phyloP scores from a whole-genome alignment of 2,113 vertebrate genomes.

The Platycercus adscitus region DNA sequence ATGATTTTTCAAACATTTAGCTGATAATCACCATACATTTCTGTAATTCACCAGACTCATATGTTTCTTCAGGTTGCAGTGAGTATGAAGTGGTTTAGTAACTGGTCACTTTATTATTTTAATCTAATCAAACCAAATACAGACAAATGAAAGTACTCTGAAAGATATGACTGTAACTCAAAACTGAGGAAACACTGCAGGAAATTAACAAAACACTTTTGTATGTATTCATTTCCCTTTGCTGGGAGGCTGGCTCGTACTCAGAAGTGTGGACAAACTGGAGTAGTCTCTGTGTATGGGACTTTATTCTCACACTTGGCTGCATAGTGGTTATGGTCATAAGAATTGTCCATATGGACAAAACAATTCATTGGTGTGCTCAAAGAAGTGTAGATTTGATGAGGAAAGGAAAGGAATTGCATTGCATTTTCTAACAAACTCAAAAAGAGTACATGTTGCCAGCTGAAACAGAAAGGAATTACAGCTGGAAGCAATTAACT shows the following conservation, averaged over 20 bases:
- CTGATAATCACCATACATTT: not conserved
- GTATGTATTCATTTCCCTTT: not conserved
- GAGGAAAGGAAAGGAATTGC: not conserved
- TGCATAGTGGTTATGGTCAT: not conserved
- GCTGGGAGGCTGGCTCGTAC: accelerated
- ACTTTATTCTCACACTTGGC: not conserved
- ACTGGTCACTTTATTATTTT: not conserved
- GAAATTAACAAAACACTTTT: not conserved
- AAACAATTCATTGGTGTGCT: not conserved
- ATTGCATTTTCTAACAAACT: not conserved
- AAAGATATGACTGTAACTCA: not conserved
- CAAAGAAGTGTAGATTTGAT: not conserved
- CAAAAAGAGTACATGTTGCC: not conserved
- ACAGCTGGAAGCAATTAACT: slow-evolving; percentile 27
- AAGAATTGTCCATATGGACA: not conserved
- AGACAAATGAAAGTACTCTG: not conserved
- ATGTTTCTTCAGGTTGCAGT: accelerated
- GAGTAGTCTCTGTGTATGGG: not conserved
- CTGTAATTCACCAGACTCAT: not conserved
- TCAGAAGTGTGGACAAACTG: not conserved
- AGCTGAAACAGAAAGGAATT: not conserved
- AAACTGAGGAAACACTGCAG: not conserved
- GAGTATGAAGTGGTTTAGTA: not conserved
- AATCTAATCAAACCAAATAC: not conserved
- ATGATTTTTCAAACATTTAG: not conserved